A percentile compares a stretch with the other conserved stretches of the same genome.
Conservation (phyloP, 2,797 vertebrate species). For the Takifugu rubripes region DNA sequence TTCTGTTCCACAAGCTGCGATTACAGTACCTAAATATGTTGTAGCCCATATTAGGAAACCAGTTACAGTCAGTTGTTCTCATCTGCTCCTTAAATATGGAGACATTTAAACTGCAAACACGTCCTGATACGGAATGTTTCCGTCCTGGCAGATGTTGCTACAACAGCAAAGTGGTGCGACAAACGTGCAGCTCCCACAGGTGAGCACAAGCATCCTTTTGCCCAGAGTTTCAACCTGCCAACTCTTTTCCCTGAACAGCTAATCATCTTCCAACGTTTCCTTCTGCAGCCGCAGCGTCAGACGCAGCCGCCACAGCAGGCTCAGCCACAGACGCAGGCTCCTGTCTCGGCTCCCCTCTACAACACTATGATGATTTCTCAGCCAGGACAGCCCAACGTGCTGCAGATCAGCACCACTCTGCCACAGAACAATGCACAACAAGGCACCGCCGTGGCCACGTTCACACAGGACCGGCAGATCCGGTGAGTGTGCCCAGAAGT, state of each 20-base stretch:
- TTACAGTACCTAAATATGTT: slow-evolving; percentile 12
- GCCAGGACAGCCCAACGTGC: slow-evolving; percentile 83
- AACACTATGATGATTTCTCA: slow-evolving; percentile 98
- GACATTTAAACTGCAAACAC: not conserved
- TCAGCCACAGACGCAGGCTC: slow-evolving; percentile 68
- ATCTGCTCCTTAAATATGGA: not conserved
- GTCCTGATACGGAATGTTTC: slow-evolving; percentile 9
- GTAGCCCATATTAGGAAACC: not conserved
- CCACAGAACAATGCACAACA: slow-evolving; percentile 85
- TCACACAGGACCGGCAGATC: slow-evolving; percentile 89
- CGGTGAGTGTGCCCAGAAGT: slow-evolving; percentile 64
- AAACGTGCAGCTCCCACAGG: slow-evolving; percentile 86
- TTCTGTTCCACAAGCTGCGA: slow-evolving; percentile 9
- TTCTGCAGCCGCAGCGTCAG: slow-evolving; percentile 24
- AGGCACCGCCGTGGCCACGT: slow-evolving; percentile 83
- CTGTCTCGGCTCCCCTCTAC: slow-evolving; percentile 81
- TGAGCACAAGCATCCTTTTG: slow-evolving; percentile 24
- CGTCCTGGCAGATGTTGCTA: slow-evolving; percentile 85
- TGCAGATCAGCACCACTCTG: slow-evolving; percentile 88
- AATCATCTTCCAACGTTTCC: not conserved
- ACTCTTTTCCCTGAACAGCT: too few relatives aligned
- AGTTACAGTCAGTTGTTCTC: not conserved
- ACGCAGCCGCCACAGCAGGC: slow-evolving; percentile 59
- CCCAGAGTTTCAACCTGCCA: too few relatives aligned
- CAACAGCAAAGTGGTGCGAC: slow-evolving; percentile 84